phyloP scores from a whole-genome alignment of 2,797 vertebrate genomes.

The Gephyroberyx darwinii region DNA sequence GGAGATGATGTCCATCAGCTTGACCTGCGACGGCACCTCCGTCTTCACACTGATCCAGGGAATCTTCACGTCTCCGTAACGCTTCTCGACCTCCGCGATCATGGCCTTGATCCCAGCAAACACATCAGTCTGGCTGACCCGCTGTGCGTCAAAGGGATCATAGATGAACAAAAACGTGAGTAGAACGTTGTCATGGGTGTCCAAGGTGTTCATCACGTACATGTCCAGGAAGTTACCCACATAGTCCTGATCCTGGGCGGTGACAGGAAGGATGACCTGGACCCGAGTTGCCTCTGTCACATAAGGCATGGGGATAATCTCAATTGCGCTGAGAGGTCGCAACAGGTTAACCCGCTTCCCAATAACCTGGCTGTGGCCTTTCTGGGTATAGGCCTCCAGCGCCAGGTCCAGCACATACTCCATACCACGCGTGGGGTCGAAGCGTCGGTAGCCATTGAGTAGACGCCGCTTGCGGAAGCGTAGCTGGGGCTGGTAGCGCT shows the following conservation, averaged over 20 bases:
- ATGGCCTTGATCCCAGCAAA: conserved; percentile 91
- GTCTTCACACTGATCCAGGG: conserved; percentile 96
- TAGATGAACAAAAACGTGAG: conserved; percentile 95
- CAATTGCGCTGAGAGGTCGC: conserved; percentile 90
- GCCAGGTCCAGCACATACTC: conserved; percentile 94
- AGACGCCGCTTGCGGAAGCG: conserved; percentile 91
- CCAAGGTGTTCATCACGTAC: conserved; percentile 91
- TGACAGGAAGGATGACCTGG: conserved; percentile 93
- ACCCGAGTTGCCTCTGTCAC: conserved; percentile 95
- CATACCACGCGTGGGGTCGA: conserved; percentile 96
- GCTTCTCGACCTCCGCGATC: conserved; percentile 90
- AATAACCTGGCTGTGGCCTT: conserved; percentile 90
- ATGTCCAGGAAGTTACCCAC: conserved; percentile 91
- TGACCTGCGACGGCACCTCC: conserved; percentile 93
- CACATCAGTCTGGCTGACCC: conserved; percentile 88
- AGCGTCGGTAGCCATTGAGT: conserved; percentile 94
- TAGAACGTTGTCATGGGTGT: conserved; percentile 90
- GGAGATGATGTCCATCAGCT: conserved; percentile 97
- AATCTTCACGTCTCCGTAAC: conserved; percentile 90
- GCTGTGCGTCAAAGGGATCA: conserved; percentile 89
- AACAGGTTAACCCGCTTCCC: conserved; percentile 90
- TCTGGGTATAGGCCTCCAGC: conserved; percentile 92
- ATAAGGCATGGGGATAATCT: conserved; percentile 98
- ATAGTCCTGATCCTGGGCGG: conserved; percentile 84
- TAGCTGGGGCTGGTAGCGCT: conserved; percentile 90